Conservation (phyloP, 2,797 vertebrate species). For the Miichthys miiuy region DNA sequence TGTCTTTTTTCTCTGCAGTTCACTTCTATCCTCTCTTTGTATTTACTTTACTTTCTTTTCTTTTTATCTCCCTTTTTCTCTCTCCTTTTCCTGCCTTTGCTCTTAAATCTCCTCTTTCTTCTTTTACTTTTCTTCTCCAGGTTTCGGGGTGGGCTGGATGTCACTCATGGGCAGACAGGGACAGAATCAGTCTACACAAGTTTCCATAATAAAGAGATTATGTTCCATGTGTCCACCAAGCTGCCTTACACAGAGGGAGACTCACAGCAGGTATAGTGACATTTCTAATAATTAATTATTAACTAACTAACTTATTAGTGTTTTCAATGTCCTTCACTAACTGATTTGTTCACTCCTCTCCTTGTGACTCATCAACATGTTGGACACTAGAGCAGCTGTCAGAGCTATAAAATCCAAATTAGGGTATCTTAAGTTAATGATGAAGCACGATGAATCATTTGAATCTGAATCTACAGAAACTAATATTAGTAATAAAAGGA, state of each 20-base stretch:
- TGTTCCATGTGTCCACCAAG: slow-evolving; percentile 98
- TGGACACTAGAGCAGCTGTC: not conserved
- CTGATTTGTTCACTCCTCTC: slow-evolving; percentile 19
- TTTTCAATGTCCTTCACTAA: slow-evolving; percentile 12
- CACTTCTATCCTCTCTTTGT: slow-evolving; percentile 7
- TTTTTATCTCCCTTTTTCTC: not conserved
- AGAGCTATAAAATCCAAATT: slow-evolving; percentile 1
- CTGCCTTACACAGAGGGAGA: slow-evolving; percentile 97
- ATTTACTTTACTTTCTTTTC: not conserved
- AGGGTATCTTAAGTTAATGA: not conserved
- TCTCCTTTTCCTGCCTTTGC: not conserved
- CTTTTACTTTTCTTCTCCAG: slow-evolving; percentile 74
- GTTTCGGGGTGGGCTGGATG: slow-evolving; percentile 95
- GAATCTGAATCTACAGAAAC: too few relatives aligned
- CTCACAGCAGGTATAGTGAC: slow-evolving; percentile 89
- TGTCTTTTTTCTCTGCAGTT: slow-evolving; percentile 14
- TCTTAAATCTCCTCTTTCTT: slow-evolving; percentile 7
- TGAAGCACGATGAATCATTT: not conserved
- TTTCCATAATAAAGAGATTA: slow-evolving; percentile 97
- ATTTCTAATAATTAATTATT: slow-evolving; percentile 18
- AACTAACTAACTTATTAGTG: slow-evolving; percentile 2
- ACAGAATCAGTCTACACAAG: slow-evolving; percentile 92
- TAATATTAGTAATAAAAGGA: slow-evolving; percentile 1
- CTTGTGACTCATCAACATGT: slow-evolving; percentile 4
- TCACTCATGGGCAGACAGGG: slow-evolving; percentile 95